phyloP scores from a whole-genome alignment of 2,113 vertebrate genomes.

The Caranx ignobilis region DNA sequence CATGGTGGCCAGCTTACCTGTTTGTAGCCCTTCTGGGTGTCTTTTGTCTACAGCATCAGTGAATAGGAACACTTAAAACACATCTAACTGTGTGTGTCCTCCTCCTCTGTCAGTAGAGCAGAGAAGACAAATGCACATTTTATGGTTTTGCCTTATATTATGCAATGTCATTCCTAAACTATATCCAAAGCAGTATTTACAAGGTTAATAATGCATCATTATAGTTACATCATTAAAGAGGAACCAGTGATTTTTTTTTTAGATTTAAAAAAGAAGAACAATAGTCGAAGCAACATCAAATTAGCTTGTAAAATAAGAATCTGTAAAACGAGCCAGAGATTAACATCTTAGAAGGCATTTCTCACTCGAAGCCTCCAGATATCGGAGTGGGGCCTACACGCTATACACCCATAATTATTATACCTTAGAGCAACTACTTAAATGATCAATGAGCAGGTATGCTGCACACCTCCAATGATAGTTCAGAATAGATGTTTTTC shows the following conservation, averaged over 20 bases:
- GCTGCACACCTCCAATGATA: slow-evolving; percentile 28
- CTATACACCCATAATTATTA: not conserved
- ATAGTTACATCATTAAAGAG: not conserved
- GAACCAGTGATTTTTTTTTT: not conserved
- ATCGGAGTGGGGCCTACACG: not conserved
- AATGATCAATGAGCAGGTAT: slow-evolving; percentile 38
- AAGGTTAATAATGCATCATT: not conserved
- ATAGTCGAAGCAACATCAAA: not conserved
- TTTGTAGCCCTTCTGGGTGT: slow-evolving; percentile 24
- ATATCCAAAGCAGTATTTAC: not conserved
- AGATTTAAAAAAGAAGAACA: not conserved
- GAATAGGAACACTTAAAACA: slow-evolving; percentile 11
- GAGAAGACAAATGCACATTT: not conserved
- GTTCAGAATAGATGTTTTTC: slow-evolving; percentile 47
- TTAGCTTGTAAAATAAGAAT: not conserved
- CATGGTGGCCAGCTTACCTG: slow-evolving; percentile 35
- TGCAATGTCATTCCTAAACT: not conserved
- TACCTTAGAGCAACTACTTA: slow-evolving; percentile 1
- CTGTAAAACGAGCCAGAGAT: not conserved
- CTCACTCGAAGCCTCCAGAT: not conserved
- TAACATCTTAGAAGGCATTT: not conserved
- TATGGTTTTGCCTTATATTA: not conserved
- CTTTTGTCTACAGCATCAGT: slow-evolving; percentile 22
- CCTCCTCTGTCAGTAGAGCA: slow-evolving; percentile 3
- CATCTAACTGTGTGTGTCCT: slow-evolving; percentile 2